phyloP scores from a whole-genome alignment of 2,888 invertebrate species.

The Oscheius sp. region DNA sequence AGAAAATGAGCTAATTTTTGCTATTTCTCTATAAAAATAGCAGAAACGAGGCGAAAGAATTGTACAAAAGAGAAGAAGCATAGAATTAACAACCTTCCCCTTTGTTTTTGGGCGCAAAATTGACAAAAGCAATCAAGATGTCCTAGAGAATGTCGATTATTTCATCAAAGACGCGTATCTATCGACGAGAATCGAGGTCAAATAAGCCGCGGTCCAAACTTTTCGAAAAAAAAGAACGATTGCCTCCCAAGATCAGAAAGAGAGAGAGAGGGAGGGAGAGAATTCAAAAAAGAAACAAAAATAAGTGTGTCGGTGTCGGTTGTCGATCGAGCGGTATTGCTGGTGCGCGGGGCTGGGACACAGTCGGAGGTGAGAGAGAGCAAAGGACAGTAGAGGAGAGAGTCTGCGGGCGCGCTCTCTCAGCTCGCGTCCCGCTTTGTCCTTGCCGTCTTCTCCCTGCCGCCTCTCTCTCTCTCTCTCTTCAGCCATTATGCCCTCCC shows the following conservation, averaged over 20 bases:
- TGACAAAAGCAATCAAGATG: too few species aligned
- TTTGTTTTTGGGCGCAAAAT: too few species aligned
- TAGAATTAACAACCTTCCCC: too few species aligned
- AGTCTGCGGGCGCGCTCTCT: not conserved
- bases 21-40: too few species aligned
- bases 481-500: not conserved
- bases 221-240: not conserved
- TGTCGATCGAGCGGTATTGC: conserved; percentile 15
- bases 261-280: not conserved
- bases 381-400: conserved; percentile 18
- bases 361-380: conserved; percentile 5
- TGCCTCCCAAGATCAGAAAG: not conserved
- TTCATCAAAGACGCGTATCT: too few species aligned
- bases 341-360: not conserved
- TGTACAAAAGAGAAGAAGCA: not conserved
- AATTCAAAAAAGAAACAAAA: not conserved
- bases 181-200: too few species aligned
- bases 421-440: conserved; percentile 2
- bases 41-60: too few species aligned
- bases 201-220: too few species aligned
- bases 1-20: too few species aligned
- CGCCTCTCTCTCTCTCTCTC: not conserved
- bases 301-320: conserved; percentile 7
- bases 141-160: too few species aligned
- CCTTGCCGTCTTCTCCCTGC: not conserved